Base-by-base conservation (phyloP, 1,140 invertebrate species). In the Amphibalanus amphitrite region DNA sequence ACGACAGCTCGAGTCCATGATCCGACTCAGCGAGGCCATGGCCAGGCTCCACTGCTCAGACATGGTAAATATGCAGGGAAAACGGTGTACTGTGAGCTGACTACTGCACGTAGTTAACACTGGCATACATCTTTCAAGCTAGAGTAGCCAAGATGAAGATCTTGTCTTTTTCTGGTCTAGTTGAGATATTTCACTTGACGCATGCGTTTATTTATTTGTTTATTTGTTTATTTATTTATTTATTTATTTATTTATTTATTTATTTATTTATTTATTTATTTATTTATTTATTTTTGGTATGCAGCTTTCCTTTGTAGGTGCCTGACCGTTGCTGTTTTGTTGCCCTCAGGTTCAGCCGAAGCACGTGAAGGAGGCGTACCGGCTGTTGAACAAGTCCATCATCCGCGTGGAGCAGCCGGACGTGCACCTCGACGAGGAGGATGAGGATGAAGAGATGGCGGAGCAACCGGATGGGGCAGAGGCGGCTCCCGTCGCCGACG, bases 391-490 rank as follows among this genome's bases (percentile, higher is more conserved):
- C 79, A 98, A 98, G 79, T 98, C 95, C 6, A 98, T 99, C 74
- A 94, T 99, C 70, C 86, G 94, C 65, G 94, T 99, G 8, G 96
- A 98, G 79, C 95, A 98, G 76, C 94, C 96, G 0, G 97, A 99
- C 79, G 92, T 99, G 69, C 89, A 96, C 78, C 82, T 99, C 28
- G 91, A 95, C 67, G 90, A 92, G 69, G 89, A 90, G 28, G 82
- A 80, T 25, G 81, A 84, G 10, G 76, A 79, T 38, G 85, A 87
- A n/a, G n/a, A n/a, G n/a, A n/a, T n/a, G n/a, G n/a, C n/a, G 23
- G 76, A 78, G 3, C 77, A 84, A 40, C 79, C 81, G 0, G 76
- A 78, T 59, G 75, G 76, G 20, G 71, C 77, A 25, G 73, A 75
- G 67, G 77, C 77, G 67, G 72, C 74, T 17, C 75, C 70, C 3